Percentiles rank a stretch among this genome's conserved stretches.
These are phyloP conservation scores for Lycophotia porphyrea DNA, from an alignment of 2,888 invertebrate genomes.

Conservation along the genomic window DNA sequence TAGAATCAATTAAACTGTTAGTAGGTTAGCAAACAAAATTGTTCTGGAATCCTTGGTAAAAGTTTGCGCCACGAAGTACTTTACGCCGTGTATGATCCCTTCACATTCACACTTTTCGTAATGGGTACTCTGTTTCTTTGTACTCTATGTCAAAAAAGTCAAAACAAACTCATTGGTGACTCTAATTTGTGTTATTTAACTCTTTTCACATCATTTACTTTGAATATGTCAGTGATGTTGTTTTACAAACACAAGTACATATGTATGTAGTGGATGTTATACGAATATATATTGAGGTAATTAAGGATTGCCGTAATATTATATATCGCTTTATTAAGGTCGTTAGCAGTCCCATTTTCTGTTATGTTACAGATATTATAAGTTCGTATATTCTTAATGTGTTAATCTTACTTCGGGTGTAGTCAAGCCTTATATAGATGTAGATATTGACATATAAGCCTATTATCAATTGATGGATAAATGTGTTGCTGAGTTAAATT, in stretches of 20 bases:
- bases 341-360: slow-evolving; percentile 37
- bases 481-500: not conserved
- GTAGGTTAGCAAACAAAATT: not conserved
- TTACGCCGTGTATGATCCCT: not conserved
- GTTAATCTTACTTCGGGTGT: slow-evolving; percentile 7
- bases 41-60: not conserved
- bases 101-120: not conserved
- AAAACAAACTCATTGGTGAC: slow-evolving; percentile 66
- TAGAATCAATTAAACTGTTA: not conserved
- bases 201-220: slow-evolving; percentile 36
- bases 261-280: not conserved
- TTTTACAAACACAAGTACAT: slow-evolving; percentile 7
- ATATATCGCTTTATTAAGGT: slow-evolving; percentile 38
- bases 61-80: not conserved
- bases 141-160: slow-evolving; percentile 19
- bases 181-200: slow-evolving; percentile 72
- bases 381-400: slow-evolving; percentile 15
- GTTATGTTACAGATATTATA: slow-evolving; percentile 28
- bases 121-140: not conserved
- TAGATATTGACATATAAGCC: not conserved
- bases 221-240: slow-evolving; percentile 25
- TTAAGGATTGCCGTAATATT: slow-evolving; percentile 28
- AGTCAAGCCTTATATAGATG: not conserved
- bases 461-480: not conserved
- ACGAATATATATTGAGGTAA: slow-evolving; percentile 4